phyloP scores from a whole-genome alignment of 1,140 invertebrate species.

The Centruroides sculpturatus region DNA sequence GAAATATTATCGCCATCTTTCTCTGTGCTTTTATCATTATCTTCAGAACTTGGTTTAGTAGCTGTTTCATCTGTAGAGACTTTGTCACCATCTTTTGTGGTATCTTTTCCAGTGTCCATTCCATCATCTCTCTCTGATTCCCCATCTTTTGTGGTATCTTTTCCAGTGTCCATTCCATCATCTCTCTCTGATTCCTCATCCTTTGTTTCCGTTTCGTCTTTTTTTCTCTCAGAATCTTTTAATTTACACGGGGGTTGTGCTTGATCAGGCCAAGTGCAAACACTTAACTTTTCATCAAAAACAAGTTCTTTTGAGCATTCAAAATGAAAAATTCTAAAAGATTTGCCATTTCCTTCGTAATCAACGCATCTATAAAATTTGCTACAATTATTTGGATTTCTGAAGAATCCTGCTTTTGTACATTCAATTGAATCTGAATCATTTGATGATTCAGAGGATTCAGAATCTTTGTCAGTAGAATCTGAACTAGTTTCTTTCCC shows the following conservation, averaged over 20 bases:
- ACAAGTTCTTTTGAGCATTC: slow-evolving; percentile 27
- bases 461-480: background rate
- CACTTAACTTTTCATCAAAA: slow-evolving; percentile 26
- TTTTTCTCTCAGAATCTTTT: slow-evolving; percentile 31
- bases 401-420: slow-evolving; percentile 44
- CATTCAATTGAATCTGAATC: slow-evolving; percentile 27
- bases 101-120: too few species aligned
- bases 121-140: background rate
- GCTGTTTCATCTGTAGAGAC: too few species aligned
- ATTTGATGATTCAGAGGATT: too few species aligned
- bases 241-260: slow-evolving; percentile 5
- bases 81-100: background rate
- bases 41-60: too few species aligned
- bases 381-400: slow-evolving; percentile 43
- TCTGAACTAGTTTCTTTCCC: background rate
- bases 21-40: too few species aligned
- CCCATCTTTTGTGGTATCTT: background rate
- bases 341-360: slow-evolving; percentile 9
- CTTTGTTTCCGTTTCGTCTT: slow-evolving; percentile 23
- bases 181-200: too few species aligned
- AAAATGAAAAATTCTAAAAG: slow-evolving; percentile 36
- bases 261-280: slow-evolving; percentile 21
- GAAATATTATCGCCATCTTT: too few species aligned
- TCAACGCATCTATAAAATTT: slow-evolving; percentile 40
- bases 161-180: background rate